Evolutionary conservation across 2,113 vertebrate genomes (phyloP).

Genomic region (Ancistrus triradiatus): DNA sequence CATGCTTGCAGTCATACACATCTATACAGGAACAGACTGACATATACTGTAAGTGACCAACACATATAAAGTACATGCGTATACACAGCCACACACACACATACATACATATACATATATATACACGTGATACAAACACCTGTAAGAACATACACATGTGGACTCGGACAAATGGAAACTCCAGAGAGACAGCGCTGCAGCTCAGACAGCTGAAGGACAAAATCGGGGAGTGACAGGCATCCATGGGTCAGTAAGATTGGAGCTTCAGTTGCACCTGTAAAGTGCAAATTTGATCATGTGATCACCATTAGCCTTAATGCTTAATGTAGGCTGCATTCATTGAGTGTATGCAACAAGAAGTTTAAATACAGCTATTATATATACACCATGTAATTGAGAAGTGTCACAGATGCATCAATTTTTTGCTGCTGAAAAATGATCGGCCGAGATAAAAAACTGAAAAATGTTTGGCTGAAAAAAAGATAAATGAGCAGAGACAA

Average conservation of each 20-base stretch:
- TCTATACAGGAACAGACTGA: constrained; percentile 24
- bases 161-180: constrained; percentile 57
- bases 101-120: constrained; percentile 12
- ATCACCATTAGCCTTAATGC: too few species aligned
- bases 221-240: neutral
- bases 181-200: constrained; percentile 69
- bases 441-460: too few species aligned
- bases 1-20: constrained; percentile 25
- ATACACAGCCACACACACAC: constrained; percentile 56
- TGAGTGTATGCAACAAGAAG: too few species aligned
- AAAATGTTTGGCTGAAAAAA: too few species aligned
- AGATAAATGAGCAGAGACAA: too few species aligned
- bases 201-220: constrained; percentile 52
- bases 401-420: too few species aligned
- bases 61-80: constrained; percentile 15
- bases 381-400: too few species aligned
- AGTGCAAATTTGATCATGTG: too few species aligned
- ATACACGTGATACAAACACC: constrained; percentile 36
- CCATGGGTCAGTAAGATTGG: neutral
- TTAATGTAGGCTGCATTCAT: too few species aligned
- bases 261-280: too few species aligned
- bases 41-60: neutral
- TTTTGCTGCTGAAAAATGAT: too few species aligned
- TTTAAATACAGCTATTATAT: too few species aligned
- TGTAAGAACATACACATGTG: constrained; percentile 29